Conservation (phyloP, 2,797 vertebrate species). For the Sarcophilus harrisii region DNA sequence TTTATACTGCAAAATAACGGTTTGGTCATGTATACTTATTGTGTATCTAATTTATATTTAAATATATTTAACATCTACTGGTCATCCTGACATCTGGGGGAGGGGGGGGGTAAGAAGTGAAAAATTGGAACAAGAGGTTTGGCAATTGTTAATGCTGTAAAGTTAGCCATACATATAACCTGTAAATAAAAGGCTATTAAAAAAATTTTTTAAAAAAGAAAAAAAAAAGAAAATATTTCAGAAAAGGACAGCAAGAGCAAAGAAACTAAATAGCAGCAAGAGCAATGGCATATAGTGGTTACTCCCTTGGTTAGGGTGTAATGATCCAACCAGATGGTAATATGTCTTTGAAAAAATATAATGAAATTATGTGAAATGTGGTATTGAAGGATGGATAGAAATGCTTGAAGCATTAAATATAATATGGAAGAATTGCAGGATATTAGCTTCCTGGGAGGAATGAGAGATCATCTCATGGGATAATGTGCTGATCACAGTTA, state of each 20-base stretch:
- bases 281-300: neutral
- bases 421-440: neutral
- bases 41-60: no score
- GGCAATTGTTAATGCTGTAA: no score
- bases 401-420: neutral
- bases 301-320: neutral
- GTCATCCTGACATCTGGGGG: no score
- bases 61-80: no score
- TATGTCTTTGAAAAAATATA: neutral
- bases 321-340: neutral
- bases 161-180: no score
- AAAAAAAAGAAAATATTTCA: neutral
- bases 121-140: no score
- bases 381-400: neutral
- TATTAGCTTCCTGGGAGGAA: neutral
- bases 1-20: no score
- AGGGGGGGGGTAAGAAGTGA: no score
- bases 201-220: no score
- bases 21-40: no score
- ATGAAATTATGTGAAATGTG: neutral
- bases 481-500: neutral
- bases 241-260: neutral
- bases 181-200: no score
- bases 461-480: neutral
- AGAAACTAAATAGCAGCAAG: neutral